Evolutionary conservation across 2,113 vertebrate genomes (phyloP), one percentile per base, ranked within the genome.

Genomic region (Clarias macrocephalus): DNA sequence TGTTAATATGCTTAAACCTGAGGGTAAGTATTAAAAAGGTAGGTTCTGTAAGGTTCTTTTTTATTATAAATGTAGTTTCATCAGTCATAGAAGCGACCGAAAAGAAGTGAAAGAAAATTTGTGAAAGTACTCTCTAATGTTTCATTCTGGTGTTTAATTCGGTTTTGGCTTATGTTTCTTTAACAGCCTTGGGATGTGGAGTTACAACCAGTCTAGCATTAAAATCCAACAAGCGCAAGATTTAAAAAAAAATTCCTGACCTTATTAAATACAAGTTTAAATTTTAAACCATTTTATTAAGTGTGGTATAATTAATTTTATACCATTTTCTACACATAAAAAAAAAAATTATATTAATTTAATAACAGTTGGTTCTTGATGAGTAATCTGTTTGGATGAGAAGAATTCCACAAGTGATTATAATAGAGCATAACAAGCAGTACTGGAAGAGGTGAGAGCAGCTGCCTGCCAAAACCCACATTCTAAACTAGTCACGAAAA

Each of bases 51-150:
- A 33, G 33, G 23, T 60, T 18, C 37, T 65, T 72, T n/a, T 77
- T 72, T 21, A 21, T 37, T 54, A 30, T 63, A 60, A 37, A n/a
- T 65, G 52, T 23, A 65, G n/a, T 42, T 73, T 21, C 33, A 9
- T 73, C 8, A 10, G 19, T 73, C 33, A 75, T 3, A 19, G 18
- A 72, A 19, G 16, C 9, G 16, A 37, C 5, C 4, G 60, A 66
- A 76, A 88, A 88, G 11, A 60, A 25, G 57, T 66, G 85, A 88
- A 11, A 68, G 18, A 65, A 33, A 21, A 84, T 80, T 23, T 80
- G 16, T 70, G 28, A 72, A 48, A 73, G 18, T 19, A 73, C 16
- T 42, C 7, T 13, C 18, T 21, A 37, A 7, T 42, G 70, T 3
- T 73, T 23, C 37, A 73, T 48, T 73, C 23, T 73, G 19, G 48